These are phyloP conservation scores for Gila robusta DNA, from an alignment of 2,797 vertebrate species.

Conservation along the genomic window DNA sequence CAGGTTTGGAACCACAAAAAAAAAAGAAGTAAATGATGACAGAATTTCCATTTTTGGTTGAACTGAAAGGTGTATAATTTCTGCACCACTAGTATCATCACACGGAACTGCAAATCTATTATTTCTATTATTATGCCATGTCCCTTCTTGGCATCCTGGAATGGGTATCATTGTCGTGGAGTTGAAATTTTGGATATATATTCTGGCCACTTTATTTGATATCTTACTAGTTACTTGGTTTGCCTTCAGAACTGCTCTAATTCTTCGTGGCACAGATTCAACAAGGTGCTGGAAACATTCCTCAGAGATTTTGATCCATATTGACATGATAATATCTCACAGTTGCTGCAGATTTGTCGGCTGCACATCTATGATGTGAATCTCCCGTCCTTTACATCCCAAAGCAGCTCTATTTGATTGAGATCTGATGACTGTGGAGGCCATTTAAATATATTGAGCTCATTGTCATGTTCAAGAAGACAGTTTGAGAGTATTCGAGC, in stretches of 20 bases:
- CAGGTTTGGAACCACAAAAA: too few species aligned
- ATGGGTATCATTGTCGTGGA: too few species aligned
- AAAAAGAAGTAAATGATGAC: too few species aligned
- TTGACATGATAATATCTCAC: background rate
- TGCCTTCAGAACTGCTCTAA: background rate
- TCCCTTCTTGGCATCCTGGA: too few species aligned
- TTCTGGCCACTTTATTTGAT: too few species aligned
- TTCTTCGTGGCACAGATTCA: background rate
- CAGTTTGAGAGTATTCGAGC: background rate
- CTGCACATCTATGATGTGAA: constrained; percentile 66
- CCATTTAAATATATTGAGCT: background rate
- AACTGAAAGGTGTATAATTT: too few species aligned
- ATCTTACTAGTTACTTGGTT: background rate
- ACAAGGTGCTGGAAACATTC: background rate
- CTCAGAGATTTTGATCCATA: background rate
- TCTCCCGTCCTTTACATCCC: background rate
- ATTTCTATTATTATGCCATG: too few species aligned
- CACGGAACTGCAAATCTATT: too few species aligned
- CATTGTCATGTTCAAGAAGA: background rate
- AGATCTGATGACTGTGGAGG: background rate
- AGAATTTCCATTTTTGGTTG: too few species aligned
- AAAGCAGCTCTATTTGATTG: background rate
- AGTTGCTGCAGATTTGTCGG: constrained; percentile 57
- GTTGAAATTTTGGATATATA: too few species aligned
- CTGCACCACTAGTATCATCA: too few species aligned